Percentiles rank a stretch among this genome's conserved stretches.
Conservation (phyloP, 2,113 vertebrate genomes). For the chimpanzee (Pan troglodytes) region NHGRI_mPanTro3-v2.1_pri NC_072407.2:81791501-81792000, state of each 20-base stretch:
- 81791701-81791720: not conserved
- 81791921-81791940: not conserved
- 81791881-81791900: not conserved
- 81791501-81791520: not conserved
- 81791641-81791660: not conserved
- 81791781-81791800: not conserved
- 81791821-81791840: not conserved
- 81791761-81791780: not conserved
- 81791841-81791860: not conserved
- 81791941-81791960: not conserved
- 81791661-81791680: not conserved
- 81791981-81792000: not conserved
- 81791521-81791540: not conserved
- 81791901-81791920: not conserved
- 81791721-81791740: not conserved
- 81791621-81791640: not conserved
- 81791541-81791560: no score
- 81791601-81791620: not conserved
- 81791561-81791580: not conserved
- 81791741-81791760: not conserved
- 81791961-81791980: not conserved
- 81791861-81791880: not conserved
- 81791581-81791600: not conserved
- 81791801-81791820: not conserved
- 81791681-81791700: not conserved